Evolutionary conservation across 2,797 vertebrate species (phyloP), one percentile per base, ranked within the genome.

Genomic region (Halcyon badia): DNA sequence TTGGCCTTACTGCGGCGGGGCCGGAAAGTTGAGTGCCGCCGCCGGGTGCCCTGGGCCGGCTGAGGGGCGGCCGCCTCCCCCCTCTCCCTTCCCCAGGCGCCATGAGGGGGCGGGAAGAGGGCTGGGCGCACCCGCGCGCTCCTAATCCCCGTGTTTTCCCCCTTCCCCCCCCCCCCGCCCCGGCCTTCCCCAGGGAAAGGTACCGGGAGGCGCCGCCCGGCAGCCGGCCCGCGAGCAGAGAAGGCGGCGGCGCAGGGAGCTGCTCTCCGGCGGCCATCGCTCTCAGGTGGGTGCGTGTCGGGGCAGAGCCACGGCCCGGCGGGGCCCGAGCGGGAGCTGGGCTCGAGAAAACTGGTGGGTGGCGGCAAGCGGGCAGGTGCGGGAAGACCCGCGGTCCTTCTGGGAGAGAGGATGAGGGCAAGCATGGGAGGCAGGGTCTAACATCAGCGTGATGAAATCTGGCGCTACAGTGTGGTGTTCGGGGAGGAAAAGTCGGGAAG

Each of bases 261-360:
- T 28, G 77, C 64, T 25, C 30, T 22, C 33, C 6, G 58, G 46
- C 28, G 20, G 89, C 68, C 39, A 0, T n/a, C 9, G 57, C 51
- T 5, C 64, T 46, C 87, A 68, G 92, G 94, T 93, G 88, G 37
- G 68, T 46, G 9, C n/a, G 30, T 3, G 15, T 2, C 54, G 42
- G 25, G 57, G 33, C 30, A 3, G 64, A 4, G 60, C 54, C 6
- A 41, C n/a, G n/a, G 49, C 48, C 31, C 49, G 4, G 51, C 14
- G 54, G 68, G 39, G 17, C 18, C 42, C 1, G 52, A 9, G 31
- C 0, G 5, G 26, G 22, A 16, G 48, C 37, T 11, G 7, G n/a
- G 3, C 0, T 0, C 5, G 61, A 26, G 35, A 1, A 9, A 3
- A 8, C 17, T 0, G 54, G 14, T 4, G 33, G 21, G 56, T 0